Evolutionary conservation across 2,113 vertebrate genomes (phyloP).

Genomic region (Sinocyclocheilus maitianheensis): DNA sequence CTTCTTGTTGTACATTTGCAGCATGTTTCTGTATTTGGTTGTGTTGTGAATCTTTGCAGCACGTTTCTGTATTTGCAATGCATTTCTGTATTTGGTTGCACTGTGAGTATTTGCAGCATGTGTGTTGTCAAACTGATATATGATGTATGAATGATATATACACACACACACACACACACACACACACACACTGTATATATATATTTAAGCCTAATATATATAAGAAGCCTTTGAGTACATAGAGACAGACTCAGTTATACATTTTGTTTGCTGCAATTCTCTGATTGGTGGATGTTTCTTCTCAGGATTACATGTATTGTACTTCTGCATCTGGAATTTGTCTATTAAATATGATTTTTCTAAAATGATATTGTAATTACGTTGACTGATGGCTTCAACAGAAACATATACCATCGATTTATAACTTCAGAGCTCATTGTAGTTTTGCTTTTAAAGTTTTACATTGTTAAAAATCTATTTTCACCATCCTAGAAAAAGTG

Average conservation of each 20-base stretch:
- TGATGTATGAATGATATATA: no score
- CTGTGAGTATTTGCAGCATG: no score
- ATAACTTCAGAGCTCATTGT: neutral
- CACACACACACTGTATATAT: no score
- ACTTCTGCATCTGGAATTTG: neutral
- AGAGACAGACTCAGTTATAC: neutral
- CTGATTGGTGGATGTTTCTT: neutral
- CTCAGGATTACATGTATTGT: neutral
- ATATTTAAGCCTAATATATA: no score
- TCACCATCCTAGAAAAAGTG: neutral
- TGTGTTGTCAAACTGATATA: no score
- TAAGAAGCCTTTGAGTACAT: no score
- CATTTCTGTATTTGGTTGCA: no score
- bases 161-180: no score
- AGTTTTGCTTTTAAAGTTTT: neutral
- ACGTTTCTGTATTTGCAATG: no score
- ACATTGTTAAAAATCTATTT: constrained; percentile 10
- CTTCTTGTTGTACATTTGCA: no score
- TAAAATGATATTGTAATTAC: neutral
- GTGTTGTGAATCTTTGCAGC: no score
- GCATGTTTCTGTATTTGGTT: no score
- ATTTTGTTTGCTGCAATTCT: neutral
- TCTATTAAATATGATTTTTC: neutral
- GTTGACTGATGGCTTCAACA: neutral
- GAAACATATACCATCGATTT: neutral